Percentiles rank a stretch among this genome's conserved stretches.
Evolutionary conservation across 2,113 vertebrate genomes (phyloP).

Genomic region (Python bivittatus): DNA sequence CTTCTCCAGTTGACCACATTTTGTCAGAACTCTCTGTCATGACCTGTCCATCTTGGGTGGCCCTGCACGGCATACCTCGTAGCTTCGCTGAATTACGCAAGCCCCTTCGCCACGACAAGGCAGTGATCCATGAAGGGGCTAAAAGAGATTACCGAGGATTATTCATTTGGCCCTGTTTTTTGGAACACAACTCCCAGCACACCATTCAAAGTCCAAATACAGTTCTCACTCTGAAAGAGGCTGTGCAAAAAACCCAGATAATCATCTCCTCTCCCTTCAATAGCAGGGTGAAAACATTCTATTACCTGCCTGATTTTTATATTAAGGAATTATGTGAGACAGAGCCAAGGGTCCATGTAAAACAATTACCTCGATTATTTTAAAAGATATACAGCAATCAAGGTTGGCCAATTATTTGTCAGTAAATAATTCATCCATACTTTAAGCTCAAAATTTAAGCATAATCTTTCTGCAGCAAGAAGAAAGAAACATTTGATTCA

Average conservation of each 20-base stretch:
- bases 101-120: no score
- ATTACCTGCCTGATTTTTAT: neutral
- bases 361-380: constrained; percentile 16
- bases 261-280: neutral
- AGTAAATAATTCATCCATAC: constrained; percentile 5
- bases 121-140: no score
- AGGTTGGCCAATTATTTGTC: neutral
- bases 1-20: no score
- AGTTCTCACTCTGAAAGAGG: neutral
- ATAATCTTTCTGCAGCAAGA: neutral
- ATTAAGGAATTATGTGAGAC: constrained; percentile 20
- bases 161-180: neutral
- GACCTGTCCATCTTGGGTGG: no score
- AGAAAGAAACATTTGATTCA: constrained; percentile 31
- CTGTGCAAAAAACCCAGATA: neutral
- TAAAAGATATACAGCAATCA: neutral
- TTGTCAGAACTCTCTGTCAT: no score
- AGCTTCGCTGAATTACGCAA: no score
- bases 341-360: constrained; percentile 17
- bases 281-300: neutral
- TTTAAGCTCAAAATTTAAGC: constrained; percentile 13
- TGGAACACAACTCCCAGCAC: neutral
- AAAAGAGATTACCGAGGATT: neutral
- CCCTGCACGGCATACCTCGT: no score
- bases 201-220: neutral